These are phyloP conservation scores for Styela plicata DNA, from an alignment of 23 tunicate genomes.

Conservation along the genomic window DNA sequence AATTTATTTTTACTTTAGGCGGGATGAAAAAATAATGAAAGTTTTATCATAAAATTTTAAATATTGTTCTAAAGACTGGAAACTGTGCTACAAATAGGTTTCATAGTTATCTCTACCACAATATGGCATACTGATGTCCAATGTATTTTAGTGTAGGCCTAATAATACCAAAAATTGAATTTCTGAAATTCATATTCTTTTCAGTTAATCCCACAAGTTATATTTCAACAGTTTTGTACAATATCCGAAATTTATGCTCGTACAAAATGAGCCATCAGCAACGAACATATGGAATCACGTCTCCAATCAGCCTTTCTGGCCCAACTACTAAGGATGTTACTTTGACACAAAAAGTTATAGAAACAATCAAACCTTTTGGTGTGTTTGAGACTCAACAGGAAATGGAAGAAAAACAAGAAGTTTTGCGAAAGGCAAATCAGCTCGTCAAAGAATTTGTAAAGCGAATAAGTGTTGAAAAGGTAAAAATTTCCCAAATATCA, in stretches of 20 bases:
- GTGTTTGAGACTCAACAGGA: slow-evolving; percentile 74
- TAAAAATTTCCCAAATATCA: not conserved
- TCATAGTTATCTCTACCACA: too few species aligned
- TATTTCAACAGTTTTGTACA: not conserved
- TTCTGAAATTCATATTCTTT: too few species aligned
- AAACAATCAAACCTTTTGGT: slow-evolving; percentile 76
- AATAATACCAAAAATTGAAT: too few species aligned
- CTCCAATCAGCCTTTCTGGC: slow-evolving; percentile 72
- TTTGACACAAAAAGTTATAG: slow-evolving; percentile 52
- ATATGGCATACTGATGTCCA: too few species aligned
- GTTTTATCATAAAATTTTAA: too few species aligned
- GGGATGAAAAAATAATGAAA: too few species aligned
- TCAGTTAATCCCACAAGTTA: too few species aligned
- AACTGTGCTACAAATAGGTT: too few species aligned
- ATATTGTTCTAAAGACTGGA: too few species aligned
- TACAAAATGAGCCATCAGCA: not conserved
- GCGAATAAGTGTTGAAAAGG: slow-evolving; percentile 80
- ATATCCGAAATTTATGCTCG: not conserved
- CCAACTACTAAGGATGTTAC: slow-evolving; percentile 60
- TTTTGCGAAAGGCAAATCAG: slow-evolving; percentile 66
- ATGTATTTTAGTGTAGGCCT: too few species aligned
- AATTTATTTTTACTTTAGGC: too few species aligned
- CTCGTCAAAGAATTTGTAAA: slow-evolving; percentile 90
- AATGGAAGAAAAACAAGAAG: slow-evolving; percentile 42
- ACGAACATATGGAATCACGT: slow-evolving; percentile 76